Conservation (phyloP, 2,113 vertebrate genomes). For the Chloropsis hardwickii region DNA sequence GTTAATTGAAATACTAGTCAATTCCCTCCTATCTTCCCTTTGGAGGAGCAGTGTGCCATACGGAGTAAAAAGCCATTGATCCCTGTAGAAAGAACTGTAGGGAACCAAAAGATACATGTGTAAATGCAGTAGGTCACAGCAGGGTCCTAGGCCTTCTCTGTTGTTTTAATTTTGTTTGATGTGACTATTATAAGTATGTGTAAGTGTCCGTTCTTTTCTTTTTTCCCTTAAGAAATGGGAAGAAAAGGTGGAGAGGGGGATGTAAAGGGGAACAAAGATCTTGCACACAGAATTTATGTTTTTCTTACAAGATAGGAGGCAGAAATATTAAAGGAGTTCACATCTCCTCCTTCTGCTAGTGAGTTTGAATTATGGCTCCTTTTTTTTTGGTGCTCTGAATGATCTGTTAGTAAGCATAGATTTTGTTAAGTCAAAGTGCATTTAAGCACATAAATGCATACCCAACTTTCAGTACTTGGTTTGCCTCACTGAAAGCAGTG, state of each 20-base stretch:
- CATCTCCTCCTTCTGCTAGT: background rate
- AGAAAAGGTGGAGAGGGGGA: background rate
- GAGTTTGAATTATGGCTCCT: background rate
- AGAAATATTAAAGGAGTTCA: background rate
- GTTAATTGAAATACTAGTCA: background rate
- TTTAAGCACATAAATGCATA: background rate
- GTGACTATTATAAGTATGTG: background rate
- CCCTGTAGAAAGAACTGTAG: background rate
- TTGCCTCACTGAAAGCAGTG: background rate
- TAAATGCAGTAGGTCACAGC: background rate
- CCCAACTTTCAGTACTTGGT: background rate
- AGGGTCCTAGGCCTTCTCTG: background rate
- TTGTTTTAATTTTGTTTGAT: conserved; percentile 15
- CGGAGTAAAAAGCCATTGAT: conserved; percentile 4
- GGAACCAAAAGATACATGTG: background rate
- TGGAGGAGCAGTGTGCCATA: background rate
- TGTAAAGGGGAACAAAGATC: background rate
- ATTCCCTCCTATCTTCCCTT: background rate
- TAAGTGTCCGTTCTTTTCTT: background rate
- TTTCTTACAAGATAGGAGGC: background rate
- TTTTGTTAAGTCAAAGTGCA: background rate
- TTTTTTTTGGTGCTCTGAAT: background rate
- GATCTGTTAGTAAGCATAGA: background rate
- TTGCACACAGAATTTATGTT: background rate
- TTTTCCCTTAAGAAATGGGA: background rate